A percentile compares a stretch with the other conserved stretches of the same genome.
These are phyloP conservation scores for Chiroxiphia lanceolata DNA, from an alignment of 2,797 vertebrate species.

Conservation along the genomic window DNA sequence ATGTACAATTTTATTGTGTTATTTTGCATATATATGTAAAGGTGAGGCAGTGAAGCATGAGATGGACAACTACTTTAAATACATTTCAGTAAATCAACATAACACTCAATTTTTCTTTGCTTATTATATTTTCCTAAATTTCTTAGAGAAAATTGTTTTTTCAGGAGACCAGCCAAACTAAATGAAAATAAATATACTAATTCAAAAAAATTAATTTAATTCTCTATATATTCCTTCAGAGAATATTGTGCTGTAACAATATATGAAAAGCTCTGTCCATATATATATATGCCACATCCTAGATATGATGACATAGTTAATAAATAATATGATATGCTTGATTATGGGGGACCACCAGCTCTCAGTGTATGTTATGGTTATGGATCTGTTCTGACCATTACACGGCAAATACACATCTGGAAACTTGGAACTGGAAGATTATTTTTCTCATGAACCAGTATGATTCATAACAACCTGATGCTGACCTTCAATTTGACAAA, in stretches of 20 bases:
- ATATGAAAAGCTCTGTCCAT: conserved; percentile 4
- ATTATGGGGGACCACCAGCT: neutral
- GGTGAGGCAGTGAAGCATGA: neutral
- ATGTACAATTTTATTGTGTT: neutral
- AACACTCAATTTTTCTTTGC: neutral
- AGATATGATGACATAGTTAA: conserved; percentile 32
- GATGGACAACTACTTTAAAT: neutral
- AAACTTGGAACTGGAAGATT: conserved; percentile 70
- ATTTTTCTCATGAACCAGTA: conserved; percentile 65
- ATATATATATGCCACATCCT: neutral
- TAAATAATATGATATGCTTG: conserved; percentile 28
- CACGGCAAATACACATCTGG: conserved; percentile 70
- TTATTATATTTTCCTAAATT: neutral
- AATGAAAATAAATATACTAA: neutral
- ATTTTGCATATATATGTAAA: neutral
- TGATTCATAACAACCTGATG: conserved; percentile 68
- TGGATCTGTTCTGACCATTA: conserved; percentile 75
- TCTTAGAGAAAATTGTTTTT: neutral
- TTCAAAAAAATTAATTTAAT: neutral
- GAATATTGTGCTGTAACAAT: neutral
- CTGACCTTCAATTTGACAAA: conserved; percentile 61
- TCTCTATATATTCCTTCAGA: conserved; percentile 1
- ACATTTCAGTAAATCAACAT: neutral
- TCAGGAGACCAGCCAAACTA: neutral
- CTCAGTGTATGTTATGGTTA: conserved; percentile 26